A percentile compares a stretch with the other conserved stretches of the same genome.
Evolutionary conservation across 2,113 vertebrate genomes (phyloP).

Genomic region (Labrus mixtus): DNA sequence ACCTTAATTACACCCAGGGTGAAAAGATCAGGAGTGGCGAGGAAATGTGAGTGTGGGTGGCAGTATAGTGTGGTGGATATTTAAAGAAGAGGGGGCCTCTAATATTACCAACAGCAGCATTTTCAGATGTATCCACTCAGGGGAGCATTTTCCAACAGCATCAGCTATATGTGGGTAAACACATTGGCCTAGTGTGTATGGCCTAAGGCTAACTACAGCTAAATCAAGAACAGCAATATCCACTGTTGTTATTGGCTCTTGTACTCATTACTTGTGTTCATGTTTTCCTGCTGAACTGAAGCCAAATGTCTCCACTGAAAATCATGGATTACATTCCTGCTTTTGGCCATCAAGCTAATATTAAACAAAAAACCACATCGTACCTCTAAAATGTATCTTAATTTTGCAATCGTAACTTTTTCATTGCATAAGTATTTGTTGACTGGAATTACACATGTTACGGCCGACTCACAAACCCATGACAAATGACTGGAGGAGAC

Average conservation of each 20-base stretch:
- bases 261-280: constrained; percentile 38
- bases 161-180: constrained; percentile 23
- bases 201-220: constrained; percentile 46
- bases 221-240: constrained; percentile 50
- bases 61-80: constrained; percentile 37
- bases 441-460: too few species aligned
- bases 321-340: constrained; percentile 2
- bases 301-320: constrained; percentile 30
- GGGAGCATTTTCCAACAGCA: constrained; percentile 52
- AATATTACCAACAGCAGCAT: constrained; percentile 22
- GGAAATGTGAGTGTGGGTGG: constrained; percentile 41
- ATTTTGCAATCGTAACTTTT: not conserved
- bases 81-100: constrained; percentile 29
- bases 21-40: constrained; percentile 39
- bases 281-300: constrained; percentile 36
- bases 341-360: not conserved
- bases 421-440: not conserved
- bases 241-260: constrained; percentile 48
- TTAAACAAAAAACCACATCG: not conserved
- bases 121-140: constrained; percentile 43
- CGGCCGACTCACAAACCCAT: too few species aligned
- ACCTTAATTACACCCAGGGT: constrained; percentile 52
- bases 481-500: too few species aligned
- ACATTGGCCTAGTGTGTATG: constrained; percentile 18
- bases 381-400: not conserved